phyloP scores from a whole-genome alignment of 1,140 invertebrate genomes.

The Rhopalosiphum maidis region DNA sequence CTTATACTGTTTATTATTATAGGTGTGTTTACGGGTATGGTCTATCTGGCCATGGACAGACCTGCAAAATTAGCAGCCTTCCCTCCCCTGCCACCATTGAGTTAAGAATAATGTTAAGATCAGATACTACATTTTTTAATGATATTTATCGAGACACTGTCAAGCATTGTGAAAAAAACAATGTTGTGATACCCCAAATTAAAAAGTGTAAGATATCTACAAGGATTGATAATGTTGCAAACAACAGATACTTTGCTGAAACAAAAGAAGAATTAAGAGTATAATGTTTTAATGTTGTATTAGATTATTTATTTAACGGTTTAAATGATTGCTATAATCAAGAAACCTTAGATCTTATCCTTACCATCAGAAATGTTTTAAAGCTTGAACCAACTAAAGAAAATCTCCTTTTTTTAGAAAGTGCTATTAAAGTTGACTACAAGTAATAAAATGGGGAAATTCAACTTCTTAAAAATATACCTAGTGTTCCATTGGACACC shows the following conservation, averaged over 20 bases:
- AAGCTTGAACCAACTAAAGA: background rate
- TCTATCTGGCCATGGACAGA: too few species aligned
- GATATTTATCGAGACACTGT: background rate
- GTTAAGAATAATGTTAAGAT: background rate
- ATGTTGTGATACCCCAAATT: constrained; percentile 43
- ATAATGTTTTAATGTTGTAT: background rate
- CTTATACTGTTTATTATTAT: too few species aligned
- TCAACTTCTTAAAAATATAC: background rate
- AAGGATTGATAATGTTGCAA: background rate
- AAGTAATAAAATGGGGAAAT: background rate
- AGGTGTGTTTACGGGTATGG: too few species aligned
- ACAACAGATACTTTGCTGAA: background rate
- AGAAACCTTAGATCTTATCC: background rate
- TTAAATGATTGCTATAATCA: background rate
- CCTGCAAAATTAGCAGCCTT: too few species aligned
- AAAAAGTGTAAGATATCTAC: constrained; percentile 43
- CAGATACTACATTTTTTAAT: background rate
- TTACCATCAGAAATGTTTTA: background rate
- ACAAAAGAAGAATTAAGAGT: background rate
- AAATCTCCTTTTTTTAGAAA: background rate
- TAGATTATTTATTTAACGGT: background rate
- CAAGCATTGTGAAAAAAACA: constrained; percentile 14
- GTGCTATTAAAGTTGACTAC: background rate
- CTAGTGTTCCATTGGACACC: background rate
- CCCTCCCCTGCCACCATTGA: too few species aligned